Evolutionary conservation across 2,113 vertebrate genomes (phyloP).

Genomic region (Aplodontia rufa): DNA sequence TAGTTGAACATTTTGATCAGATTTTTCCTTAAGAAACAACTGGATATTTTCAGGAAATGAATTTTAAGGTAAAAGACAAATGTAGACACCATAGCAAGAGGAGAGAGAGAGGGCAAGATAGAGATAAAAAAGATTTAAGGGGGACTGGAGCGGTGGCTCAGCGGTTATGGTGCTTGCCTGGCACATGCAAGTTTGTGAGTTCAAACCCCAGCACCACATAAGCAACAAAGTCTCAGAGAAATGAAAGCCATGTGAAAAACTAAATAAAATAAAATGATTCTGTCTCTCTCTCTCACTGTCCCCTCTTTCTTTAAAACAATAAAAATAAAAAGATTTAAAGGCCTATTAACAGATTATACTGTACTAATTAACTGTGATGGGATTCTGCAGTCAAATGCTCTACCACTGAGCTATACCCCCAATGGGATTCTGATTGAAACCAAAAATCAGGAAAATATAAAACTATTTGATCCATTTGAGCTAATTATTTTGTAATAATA

Average conservation of each 20-base stretch:
- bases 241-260: too few relatives aligned
- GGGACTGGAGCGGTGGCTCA: too few relatives aligned
- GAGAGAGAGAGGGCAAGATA: neutral
- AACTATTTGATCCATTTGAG: neutral
- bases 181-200: too few relatives aligned
- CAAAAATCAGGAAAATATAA: neutral
- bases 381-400: too few relatives aligned
- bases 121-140: neutral
- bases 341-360: neutral
- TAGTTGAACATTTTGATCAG: neutral
- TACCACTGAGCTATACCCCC: too few relatives aligned
- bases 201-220: too few relatives aligned
- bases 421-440: neutral
- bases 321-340: neutral
- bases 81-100: neutral
- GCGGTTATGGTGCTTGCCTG: too few relatives aligned
- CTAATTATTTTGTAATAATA: neutral
- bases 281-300: too few relatives aligned
- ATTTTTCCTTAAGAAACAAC: neutral
- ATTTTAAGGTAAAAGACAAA: neutral
- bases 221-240: too few relatives aligned
- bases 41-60: neutral
- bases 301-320: too few relatives aligned
- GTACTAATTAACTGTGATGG: neutral
- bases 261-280: too few relatives aligned